phyloP scores from a whole-genome alignment of 30 jellyfish, hydroid and myxozoan genomes.

The Chrysaora quinquecirrha region DNA sequence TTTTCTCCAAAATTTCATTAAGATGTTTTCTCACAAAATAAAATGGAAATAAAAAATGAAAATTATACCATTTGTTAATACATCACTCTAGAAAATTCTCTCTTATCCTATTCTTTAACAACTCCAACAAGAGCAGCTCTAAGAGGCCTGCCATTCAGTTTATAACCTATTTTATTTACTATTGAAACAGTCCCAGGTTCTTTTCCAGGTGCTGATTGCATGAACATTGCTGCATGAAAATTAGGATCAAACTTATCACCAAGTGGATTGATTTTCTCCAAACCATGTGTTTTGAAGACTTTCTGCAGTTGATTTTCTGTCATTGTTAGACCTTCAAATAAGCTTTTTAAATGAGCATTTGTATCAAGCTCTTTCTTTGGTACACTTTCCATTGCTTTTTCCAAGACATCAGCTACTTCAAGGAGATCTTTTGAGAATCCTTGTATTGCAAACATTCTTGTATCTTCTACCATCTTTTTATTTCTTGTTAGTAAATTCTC shows the following conservation, averaged over 20 bases:
- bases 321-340: conserved; percentile 88
- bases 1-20: too few relatives aligned
- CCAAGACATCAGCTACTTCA: conserved; percentile 95
- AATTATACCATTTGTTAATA: too few relatives aligned
- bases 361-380: conserved; percentile 74
- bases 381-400: conserved; percentile 87
- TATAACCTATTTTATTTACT: conserved; percentile 86
- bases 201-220: conserved; percentile 85
- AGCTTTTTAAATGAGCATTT: conserved; percentile 62
- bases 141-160: conserved; percentile 84
- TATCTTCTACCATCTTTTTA: conserved; percentile 81
- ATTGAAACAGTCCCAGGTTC: conserved; percentile 95
- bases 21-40: too few relatives aligned
- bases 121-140: conserved; percentile 99
- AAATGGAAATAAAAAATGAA: too few relatives aligned
- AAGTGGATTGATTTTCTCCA: conserved; percentile 81
- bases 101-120: conserved; percentile 56
- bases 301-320: conserved; percentile 88
- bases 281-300: conserved; percentile 83
- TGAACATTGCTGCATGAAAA: conserved; percentile 94
- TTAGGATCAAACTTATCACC: conserved; percentile 97
- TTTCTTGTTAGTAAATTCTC: conserved; percentile 78
- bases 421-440: conserved; percentile 90
- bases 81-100: too few relatives aligned
- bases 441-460: conserved; percentile 80